Percentiles rank a stretch among this genome's conserved stretches.
Conservation (phyloP, 2,113 vertebrate genomes). For the Uria aalge region DNA sequence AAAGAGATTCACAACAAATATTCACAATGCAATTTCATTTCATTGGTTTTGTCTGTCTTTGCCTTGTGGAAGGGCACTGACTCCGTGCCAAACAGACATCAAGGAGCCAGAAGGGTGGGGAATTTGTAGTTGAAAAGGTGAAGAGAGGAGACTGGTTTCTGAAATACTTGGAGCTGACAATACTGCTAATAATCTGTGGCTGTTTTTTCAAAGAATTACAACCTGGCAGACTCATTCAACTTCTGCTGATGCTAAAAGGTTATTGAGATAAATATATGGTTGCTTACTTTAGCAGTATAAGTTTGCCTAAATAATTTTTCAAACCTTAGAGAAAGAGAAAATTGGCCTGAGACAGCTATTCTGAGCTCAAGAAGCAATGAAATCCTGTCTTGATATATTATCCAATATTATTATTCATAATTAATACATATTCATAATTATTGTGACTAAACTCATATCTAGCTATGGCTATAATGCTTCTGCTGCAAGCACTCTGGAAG, state of each 20-base stretch:
- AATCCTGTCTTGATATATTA: not conserved
- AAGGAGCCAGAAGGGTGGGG: slow-evolving; percentile 20
- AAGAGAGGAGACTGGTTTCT: not conserved
- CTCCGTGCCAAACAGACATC: not conserved
- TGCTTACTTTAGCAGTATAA: not conserved
- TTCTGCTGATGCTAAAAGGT: slow-evolving; percentile 18
- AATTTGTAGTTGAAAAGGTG: not conserved
- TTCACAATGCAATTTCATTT: not conserved
- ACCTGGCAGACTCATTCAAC: not conserved
- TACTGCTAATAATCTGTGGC: not conserved
- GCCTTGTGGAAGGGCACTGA: not conserved
- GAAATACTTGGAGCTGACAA: slow-evolving; percentile 12
- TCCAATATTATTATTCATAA: not conserved
- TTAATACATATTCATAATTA: not conserved
- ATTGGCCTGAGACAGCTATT: not conserved
- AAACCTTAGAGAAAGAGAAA: not conserved
- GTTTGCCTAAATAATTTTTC: not conserved
- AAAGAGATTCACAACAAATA: not conserved
- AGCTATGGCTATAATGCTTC: not conserved
- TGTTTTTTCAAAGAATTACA: slow-evolving; percentile 9
- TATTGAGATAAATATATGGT: not conserved
- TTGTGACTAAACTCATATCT: not conserved
- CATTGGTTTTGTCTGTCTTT: not conserved
- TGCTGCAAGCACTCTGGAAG: not conserved
- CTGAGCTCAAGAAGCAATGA: not conserved